Base-by-base conservation (phyloP, 2,888 invertebrate species). In the Liopterus haemorrhoidalis region DNA sequence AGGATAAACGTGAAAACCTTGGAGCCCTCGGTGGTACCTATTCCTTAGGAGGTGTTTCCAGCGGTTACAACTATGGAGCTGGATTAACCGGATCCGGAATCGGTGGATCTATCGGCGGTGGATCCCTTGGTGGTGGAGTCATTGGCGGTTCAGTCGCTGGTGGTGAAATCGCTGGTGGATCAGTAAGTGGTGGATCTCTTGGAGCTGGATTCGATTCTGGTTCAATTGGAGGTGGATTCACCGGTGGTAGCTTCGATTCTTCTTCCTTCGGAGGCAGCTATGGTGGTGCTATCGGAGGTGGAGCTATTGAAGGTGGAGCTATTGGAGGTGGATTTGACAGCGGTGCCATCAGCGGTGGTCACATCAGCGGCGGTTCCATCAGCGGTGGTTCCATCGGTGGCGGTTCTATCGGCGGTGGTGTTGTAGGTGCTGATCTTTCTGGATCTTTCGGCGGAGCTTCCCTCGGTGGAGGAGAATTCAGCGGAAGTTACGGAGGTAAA, bases 41-140 rank as follows among this genome's bases (percentile, higher is more conserved):
- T 11, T 20, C 21, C 16, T 11, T 37, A 2, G 6, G 9, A n/a
- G 37, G 25, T 9, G 24, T 38, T 8, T 12, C 16, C 19, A 27
- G 38, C 8, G 27, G 38, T 6, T 12, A 15, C 15, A 11, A 25
- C 14, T n/a, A 8, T 12, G 36, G 20, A 6, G 22, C 6, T 22
- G 22, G 22, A 6, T 6, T 22, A 6, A 8, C 6, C 8, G 22
- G 22, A 6, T 6, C 8, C 22, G 22, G 22, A 5, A 8, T 4
- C n/a, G 11, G 15, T 31, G 11, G 14, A 31, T 14, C 8, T 11
- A 22, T 5, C 8, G 12, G 15, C 5, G 21, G 36, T 8, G 44
- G 37, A 11, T 16, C 24, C 5, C 36, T 43, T 9, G 35, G 43
- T 28, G 45, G 24, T 11, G 49, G 53, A 33, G 41, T 22, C 11